Evolutionary conservation across 2,888 invertebrate genomes (phyloP), one percentile per base, ranked within the genome.

Genomic region (Myopa tessellatipennis): DNA sequence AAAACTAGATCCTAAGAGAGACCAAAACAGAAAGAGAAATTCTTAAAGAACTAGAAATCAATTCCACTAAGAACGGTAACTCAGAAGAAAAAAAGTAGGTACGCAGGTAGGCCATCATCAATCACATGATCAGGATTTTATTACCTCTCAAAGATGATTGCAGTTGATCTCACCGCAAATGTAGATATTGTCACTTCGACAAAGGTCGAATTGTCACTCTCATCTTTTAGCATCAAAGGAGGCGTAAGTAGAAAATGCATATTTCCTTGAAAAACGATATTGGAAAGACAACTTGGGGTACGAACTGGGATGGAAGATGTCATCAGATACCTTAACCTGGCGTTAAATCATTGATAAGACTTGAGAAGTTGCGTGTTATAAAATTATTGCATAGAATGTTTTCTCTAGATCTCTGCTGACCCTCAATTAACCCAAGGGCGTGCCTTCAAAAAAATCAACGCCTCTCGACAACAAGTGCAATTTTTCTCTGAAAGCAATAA

Each of bases 341-440:
- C 81, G 81, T 80, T 77, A 83, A 83, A 81, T 80, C 80, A 80
- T 0, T 18, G 80, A 82, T 81, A 81, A 81, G 72, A 68, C 79
- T 80, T 79, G 80, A 78, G 79, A 81, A 81, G 74, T 79, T 74
- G 79, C 81, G 77, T 74, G 75, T 65, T 61, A 58, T 55, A 34
- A 70, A 38, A 14, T 18, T 50, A 77, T 52, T 34, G 38, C 14
- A 7, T 34, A n/a, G 38, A 70, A 61, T 14, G 50, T 38, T 16
- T 8, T 4, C 10, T 45, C 45, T 8, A 45, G 7, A 6, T 45
- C 4, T 14, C 34, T 8, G 14, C 65, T 12, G 38, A 26, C 67
- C 4, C 14, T 50, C 60, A 70, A 70, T 70, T 70, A 70, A 55
- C 52, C 10, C 8, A 52, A 34, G 36, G 70, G 70, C 70, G 70